Evolutionary conservation across 2,113 vertebrate genomes (phyloP), one percentile per base, ranked within the genome.

Genomic region (Stegostoma tigrinum): DNA sequence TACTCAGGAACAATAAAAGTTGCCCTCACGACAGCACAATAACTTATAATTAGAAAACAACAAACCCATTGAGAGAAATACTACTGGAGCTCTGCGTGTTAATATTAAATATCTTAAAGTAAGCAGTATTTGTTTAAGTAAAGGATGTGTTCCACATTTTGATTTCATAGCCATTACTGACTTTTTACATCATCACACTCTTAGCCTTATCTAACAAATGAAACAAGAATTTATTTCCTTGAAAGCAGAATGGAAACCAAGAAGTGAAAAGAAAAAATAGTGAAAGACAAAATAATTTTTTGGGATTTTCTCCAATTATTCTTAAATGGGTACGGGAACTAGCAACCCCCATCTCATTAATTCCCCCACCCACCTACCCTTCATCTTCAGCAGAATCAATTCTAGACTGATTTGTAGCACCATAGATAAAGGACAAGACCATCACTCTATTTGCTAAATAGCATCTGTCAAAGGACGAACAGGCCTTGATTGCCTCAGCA

Each of bases 361-460:
- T 8, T 38, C 80, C 38, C 38, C 17, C 80, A 15, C 34, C 12
- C n/a, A 1, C 93, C 67, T n/a, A 21, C 91, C 67, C 38, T 52
- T 61, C 55, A 8, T 27, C 27, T 75, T 75, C 72, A 75, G 72
- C 30, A n/a, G 24, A 95, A 89, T 68, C 90, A 96, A 68, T 67
- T 95, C 70, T 45, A 30, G n/a, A 21, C 64, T 67, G 1, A 34
- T 95, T 96, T 96, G 85, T 96, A 95, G 64, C n/a, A 48, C 89
- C 67, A 95, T 95, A 96, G 95, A 94, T 96, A 96, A 96, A 78
- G 83, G 34, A 0, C 38, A 52, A 67, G 68, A 72, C 96, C 94
- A 96, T 97, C 96, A 95, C 80, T 97, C 97, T 96, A 19, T 0
- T 95, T 97, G 96, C 94, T 97, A 97, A 97, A 97, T 96, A 96